Evolutionary conservation across 2,113 vertebrate species (phyloP), one percentile per base, ranked within the genome.

Genomic region (Megaleporinus macrocephalus): DNA sequence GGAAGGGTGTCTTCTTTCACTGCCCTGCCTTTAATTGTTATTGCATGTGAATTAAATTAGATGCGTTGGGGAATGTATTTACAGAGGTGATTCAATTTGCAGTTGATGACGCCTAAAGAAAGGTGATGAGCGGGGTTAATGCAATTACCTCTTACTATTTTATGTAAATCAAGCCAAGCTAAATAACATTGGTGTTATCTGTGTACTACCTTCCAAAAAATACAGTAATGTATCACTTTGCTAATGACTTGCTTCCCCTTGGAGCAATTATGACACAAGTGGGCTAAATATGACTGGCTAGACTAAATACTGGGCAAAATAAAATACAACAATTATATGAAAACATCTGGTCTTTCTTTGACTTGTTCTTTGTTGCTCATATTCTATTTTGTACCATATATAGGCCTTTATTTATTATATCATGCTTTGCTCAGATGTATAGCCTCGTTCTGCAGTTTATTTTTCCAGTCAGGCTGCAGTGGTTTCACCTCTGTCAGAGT

Each of bases 341-440:
- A 55, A 71, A 84, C 84, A 87, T 61, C 24, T 61, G 57, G 57
- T 26, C 11, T 1, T 61, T 61, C n/a, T 26, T 15, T 57, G 53
- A 13, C 53, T 36, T 26, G 36, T 20, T 24, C 18, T 29, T 30
- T 51, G 26, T 53, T 33, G 22, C 49, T 16, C 51, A n/a, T 44
- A 18, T 27, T 44, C 49, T 6, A 53, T 36, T 68, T 66, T 33
- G 49, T 13, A 68, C 36, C 27, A 55, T 41, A 33, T 18, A 57
- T 55, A 9, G 73, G 53, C 6, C 36, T 13, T 59, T 51, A 62
- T 84, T 84, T 89, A 77, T 85, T 87, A 80, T 79, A 89, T 88
- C 83, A 79, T 74, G 49, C 55, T 81, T 79, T 36, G 30, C 62
- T 66, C 27, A 74, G 20, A 44, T 59, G 53, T 71, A 41, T 11